phyloP scores from a whole-genome alignment of 1,140 invertebrate species.

The Drosophila ohnishii region DNA sequence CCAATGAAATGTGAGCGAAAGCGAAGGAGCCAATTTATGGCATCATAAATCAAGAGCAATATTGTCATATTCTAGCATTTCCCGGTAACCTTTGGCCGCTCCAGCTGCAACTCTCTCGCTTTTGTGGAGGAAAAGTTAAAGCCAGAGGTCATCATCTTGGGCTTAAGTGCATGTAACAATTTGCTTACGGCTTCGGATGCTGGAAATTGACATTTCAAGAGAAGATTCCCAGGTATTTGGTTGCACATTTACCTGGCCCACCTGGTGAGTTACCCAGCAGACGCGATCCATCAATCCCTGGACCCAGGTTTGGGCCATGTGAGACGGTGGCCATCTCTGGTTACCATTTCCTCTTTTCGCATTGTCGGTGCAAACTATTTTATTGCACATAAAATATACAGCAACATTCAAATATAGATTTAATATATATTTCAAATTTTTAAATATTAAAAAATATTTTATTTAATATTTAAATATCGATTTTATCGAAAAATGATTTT shows the following conservation, averaged over 20 bases:
- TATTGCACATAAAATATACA: neutral
- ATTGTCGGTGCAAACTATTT: neutral
- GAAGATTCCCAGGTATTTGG: slow-evolving; percentile 3
- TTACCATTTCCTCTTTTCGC: neutral
- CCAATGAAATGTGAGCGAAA: slow-evolving; percentile 49
- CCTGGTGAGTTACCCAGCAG: neutral
- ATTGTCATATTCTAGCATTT: slow-evolving; percentile 69
- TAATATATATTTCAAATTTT: no score
- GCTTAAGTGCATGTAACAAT: slow-evolving; percentile 11
- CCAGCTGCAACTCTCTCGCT: slow-evolving; percentile 9
- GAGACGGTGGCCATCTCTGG: neutral
- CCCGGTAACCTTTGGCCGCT: slow-evolving; percentile 35
- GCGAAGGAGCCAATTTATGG: slow-evolving; percentile 69
- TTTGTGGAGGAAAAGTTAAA: slow-evolving; percentile 33
- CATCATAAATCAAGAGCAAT: slow-evolving; percentile 72
- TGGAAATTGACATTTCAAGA: neutral
- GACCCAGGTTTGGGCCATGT: neutral
- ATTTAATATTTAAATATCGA: no score
- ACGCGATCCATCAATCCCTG: slow-evolving; percentile 3
- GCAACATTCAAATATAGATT: neutral
- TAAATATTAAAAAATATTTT: no score
- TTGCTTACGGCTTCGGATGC: slow-evolving; percentile 1
- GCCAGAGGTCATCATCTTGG: slow-evolving; percentile 9
- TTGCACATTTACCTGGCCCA: neutral
- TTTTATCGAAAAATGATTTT: no score